Evolutionary conservation across 2,113 vertebrate genomes (phyloP).

Genomic region (Dipodomys spectabilis): DNA sequence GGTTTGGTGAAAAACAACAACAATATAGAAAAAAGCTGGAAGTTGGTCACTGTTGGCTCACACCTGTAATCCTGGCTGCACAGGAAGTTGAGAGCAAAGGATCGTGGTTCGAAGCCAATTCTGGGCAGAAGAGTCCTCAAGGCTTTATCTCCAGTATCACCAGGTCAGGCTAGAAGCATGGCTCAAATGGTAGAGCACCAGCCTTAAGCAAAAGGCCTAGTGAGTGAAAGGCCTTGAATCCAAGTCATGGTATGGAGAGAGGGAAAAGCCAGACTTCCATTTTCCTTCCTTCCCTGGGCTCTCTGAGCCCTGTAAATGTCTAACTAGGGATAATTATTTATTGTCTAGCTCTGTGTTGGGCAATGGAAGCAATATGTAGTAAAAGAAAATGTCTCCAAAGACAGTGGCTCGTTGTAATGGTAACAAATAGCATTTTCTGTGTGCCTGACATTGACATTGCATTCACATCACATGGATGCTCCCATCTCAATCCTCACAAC

Average conservation of each 20-base stretch:
- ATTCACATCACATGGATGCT: background rate
- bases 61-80: too few species aligned
- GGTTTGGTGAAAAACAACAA: background rate
- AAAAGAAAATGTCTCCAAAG: background rate
- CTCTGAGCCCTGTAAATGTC: background rate
- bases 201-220: too few species aligned
- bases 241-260: too few species aligned
- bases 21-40: background rate
- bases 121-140: too few species aligned
- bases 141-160: too few species aligned
- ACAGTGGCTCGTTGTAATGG: background rate
- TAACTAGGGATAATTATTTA: slow-evolving; percentile 6
- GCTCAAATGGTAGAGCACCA: too few species aligned
- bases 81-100: too few species aligned
- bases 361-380: background rate
- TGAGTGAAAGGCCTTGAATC: too few species aligned
- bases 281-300: background rate
- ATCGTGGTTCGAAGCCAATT: too few species aligned
- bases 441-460: background rate
- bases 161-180: too few species aligned
- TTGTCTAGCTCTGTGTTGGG: background rate
- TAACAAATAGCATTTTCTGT: background rate
- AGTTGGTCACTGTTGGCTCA: background rate
- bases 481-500: background rate
- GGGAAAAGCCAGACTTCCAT: background rate